Base-by-base conservation (phyloP, 2,888 invertebrate genomes). In the Cheiracanthium punctorium region DNA sequence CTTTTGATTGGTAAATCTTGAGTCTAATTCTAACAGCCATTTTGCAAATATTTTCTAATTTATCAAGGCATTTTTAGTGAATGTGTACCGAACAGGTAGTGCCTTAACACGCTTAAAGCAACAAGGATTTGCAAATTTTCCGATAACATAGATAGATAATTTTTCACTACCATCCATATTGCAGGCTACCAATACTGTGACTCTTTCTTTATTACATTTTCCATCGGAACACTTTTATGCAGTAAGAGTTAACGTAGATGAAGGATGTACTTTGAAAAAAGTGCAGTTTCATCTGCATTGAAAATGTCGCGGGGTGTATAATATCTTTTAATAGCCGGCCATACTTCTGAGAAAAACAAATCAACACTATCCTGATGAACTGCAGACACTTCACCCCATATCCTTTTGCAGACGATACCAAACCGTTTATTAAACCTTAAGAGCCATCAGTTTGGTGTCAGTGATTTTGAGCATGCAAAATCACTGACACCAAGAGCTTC, bases 171-270 rank as follows among this genome's bases (percentile, higher is more conserved):
- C 76, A 67, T 41, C 29, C 76, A 37, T 41, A 20, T 75, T 75
- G 37, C 58, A 58, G 30, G 30, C 52, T n/a, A 75, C 58, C 37
- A 75, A 29, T n/a, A 75, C 32, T 30, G 64, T 33, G 20, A 75
- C 14, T 33, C 64, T 30, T 24, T 64, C 64, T 75, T 75, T 75
- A 17, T 29, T 75, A 17, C 20, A 64, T 64, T 75, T 75, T 75
- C 33, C 64, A 30, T 58, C 74, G 12, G 32, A 37, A 12, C 33
- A 75, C 20, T 75, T 75, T 37, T 64, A 33, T 28, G 17, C 48
- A 12, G 5, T 48, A 10, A 48, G 12, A n/a, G 48, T 48, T 17
- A 10, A 17, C 14, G 48, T 48, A n/a, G 17, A 48, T n/a, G n/a
- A 48, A n/a, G 7, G 17, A 48, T 48, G 48, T 48, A 17, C 48